Evolutionary conservation across 2,888 invertebrate species (phyloP).

Genomic region (Schizaphis graminum): DNA sequence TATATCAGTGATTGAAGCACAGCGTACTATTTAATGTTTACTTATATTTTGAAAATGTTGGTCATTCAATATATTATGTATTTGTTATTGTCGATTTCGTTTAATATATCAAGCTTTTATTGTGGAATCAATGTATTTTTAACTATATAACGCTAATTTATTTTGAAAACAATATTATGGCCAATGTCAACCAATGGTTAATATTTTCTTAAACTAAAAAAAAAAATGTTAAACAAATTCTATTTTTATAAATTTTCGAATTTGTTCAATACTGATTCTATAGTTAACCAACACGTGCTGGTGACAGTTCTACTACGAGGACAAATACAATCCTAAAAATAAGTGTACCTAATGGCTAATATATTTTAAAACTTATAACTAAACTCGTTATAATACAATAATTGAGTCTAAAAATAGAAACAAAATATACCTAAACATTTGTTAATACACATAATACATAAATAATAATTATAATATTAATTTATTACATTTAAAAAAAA

Average conservation of each 20-base stretch:
- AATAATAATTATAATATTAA: neutral
- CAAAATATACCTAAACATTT: neutral
- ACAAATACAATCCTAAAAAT: slow-evolving; percentile 15
- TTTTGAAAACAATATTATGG: neutral
- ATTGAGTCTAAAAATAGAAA: neutral
- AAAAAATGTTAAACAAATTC: neutral
- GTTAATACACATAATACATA: neutral
- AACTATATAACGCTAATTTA: neutral
- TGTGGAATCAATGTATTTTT: neutral
- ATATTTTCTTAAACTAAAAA: neutral
- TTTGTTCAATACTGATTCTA: slow-evolving; percentile 37
- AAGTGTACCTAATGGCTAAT: neutral
- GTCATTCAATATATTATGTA: neutral
- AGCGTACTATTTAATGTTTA: neutral
- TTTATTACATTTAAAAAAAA: neutral
- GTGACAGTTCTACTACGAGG: slow-evolving; percentile 27
- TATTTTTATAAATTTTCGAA: slow-evolving; percentile 30
- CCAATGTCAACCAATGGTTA: neutral
- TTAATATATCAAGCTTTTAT: neutral
- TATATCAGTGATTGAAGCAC: neutral
- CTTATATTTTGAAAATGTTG: neutral
- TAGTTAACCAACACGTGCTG: neutral
- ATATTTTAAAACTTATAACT: neutral
- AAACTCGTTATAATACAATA: neutral
- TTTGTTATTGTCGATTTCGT: neutral